phyloP scores from a whole-genome alignment of 2,113 vertebrate species.

The Cyprinodon tularosa region DNA sequence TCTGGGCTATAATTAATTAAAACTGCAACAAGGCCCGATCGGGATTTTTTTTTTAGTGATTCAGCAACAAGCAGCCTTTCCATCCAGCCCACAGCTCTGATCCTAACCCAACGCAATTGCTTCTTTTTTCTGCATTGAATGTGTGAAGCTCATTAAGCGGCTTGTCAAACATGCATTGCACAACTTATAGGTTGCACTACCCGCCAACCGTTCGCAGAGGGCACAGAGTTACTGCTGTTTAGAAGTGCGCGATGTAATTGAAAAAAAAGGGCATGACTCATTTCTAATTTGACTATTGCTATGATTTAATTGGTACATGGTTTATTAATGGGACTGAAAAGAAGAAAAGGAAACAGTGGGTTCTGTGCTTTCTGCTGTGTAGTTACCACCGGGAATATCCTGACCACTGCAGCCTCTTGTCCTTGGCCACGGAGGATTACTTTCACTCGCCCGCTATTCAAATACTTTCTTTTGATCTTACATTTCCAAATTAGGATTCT shows the following conservation, averaged over 20 bases:
- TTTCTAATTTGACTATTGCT: constrained; percentile 21
- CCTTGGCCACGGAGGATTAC: constrained; percentile 81
- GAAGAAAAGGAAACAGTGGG: constrained; percentile 13
- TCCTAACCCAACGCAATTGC: constrained; percentile 33
- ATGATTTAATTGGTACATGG: constrained; percentile 39
- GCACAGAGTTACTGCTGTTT: neutral
- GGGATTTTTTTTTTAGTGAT: constrained; percentile 66
- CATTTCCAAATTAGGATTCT: constrained; percentile 76
- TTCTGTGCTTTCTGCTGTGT: constrained; percentile 38
- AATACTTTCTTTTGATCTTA: constrained; percentile 75
- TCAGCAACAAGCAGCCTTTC: constrained; percentile 64
- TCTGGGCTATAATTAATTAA: constrained; percentile 79
- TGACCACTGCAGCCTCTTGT: constrained; percentile 52
- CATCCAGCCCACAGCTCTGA: constrained; percentile 50
- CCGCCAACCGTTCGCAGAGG: neutral
- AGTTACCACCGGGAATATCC: constrained; percentile 49
- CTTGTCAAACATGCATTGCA: constrained; percentile 32
- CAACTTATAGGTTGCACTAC: constrained; percentile 17
- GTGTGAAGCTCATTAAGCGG: constrained; percentile 39
- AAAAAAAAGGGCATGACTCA: constrained; percentile 31
- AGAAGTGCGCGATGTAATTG: neutral
- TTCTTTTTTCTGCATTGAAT: constrained; percentile 17
- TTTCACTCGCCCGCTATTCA: constrained; percentile 63
- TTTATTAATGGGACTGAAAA: constrained; percentile 57
- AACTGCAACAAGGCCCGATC: constrained; percentile 76